Conservation (phyloP, 2,888 invertebrate species). For the Cheilosia vulpina region DNA sequence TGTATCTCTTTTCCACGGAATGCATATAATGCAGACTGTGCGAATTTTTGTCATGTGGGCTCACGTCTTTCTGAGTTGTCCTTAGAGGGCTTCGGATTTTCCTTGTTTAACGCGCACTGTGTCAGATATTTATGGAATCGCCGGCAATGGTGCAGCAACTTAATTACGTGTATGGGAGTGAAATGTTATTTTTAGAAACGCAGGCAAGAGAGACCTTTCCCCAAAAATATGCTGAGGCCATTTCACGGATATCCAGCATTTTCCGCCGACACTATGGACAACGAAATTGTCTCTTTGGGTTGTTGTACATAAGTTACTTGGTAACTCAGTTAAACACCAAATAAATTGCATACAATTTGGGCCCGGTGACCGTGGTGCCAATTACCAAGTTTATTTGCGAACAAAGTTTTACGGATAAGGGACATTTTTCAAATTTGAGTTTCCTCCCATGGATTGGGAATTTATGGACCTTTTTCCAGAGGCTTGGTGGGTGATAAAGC, state of each 20-base stretch:
- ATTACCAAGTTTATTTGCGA: constrained; percentile 28
- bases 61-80: constrained; percentile 36
- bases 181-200: constrained; percentile 46
- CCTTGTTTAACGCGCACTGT: constrained; percentile 16
- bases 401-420: neutral
- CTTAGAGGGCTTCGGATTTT: constrained; percentile 26
- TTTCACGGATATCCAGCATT: neutral
- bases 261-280: neutral
- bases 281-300: neutral
- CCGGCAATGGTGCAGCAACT: constrained; percentile 25
- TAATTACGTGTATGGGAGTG: constrained; percentile 38
- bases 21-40: constrained; percentile 44
- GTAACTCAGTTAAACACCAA: neutral
- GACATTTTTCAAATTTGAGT: constrained; percentile 11
- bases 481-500: constrained; percentile 11
- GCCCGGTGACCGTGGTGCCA: constrained; percentile 10
- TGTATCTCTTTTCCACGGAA: constrained; percentile 63
- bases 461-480: neutral
- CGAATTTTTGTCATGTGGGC: constrained; percentile 48
- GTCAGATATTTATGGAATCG: constrained; percentile 59
- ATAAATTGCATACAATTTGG: constrained; percentile 25
- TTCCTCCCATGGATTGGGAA: neutral
- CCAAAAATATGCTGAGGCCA: neutral
- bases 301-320: neutral
- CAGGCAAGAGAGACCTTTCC: neutral